These are phyloP conservation scores for Hippoglossus stenolepis DNA, from an alignment of 2,113 vertebrate genomes.

Conservation along the genomic window DNA sequence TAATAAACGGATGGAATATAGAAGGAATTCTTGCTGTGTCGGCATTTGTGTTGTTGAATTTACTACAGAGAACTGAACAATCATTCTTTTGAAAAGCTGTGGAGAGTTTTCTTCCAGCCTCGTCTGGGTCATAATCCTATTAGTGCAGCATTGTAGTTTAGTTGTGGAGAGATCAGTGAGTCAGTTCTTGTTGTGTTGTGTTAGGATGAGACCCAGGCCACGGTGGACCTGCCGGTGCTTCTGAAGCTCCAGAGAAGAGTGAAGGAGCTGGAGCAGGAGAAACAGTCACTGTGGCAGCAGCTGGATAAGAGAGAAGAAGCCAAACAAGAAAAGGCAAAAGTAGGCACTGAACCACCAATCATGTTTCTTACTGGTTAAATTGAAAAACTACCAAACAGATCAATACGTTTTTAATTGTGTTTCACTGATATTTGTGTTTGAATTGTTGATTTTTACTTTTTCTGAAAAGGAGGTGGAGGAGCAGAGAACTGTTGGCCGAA, in stretches of 20 bases:
- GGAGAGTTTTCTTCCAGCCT: not conserved
- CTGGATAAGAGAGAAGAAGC: constrained; percentile 91
- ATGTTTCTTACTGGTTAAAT: not conserved
- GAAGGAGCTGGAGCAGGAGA: constrained; percentile 93
- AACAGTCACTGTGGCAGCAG: constrained; percentile 88
- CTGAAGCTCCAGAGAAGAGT: constrained; percentile 95
- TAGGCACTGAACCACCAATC: constrained; percentile 7
- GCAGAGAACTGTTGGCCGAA: constrained; percentile 86
- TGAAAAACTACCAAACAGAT: not conserved
- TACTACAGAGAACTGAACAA: not conserved
- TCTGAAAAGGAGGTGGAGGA: constrained; percentile 85
- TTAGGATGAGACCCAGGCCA: constrained; percentile 86
- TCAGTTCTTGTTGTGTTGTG: constrained; percentile 29
- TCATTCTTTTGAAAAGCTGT: constrained; percentile 5
- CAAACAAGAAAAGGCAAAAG: constrained; percentile 81
- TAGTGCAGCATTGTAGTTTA: constrained; percentile 46
- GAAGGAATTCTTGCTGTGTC: not conserved
- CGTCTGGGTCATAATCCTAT: constrained; percentile 41
- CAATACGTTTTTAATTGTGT: not conserved
- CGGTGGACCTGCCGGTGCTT: constrained; percentile 91
- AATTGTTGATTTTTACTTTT: not conserved
- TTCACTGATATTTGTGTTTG: not conserved
- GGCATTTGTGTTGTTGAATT: not conserved
- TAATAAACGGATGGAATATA: not conserved
- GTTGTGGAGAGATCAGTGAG: constrained; percentile 12